These are phyloP conservation scores for Chrysolina haemoptera DNA, from an alignment of 2,888 invertebrate genomes.

Conservation along the genomic window DNA sequence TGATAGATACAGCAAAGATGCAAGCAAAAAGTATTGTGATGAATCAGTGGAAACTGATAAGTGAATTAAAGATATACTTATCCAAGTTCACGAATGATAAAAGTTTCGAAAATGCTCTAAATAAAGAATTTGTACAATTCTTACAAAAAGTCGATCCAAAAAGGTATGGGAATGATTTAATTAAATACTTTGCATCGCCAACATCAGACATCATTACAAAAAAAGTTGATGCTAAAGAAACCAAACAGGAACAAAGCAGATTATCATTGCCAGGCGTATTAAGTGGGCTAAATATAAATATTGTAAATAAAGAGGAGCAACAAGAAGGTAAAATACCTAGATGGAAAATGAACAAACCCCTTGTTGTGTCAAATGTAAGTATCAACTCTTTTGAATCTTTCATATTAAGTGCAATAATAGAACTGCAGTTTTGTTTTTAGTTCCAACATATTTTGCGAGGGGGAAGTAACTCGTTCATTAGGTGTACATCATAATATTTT, in stretches of 20 bases:
- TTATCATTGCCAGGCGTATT: constrained; percentile 67
- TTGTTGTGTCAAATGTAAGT: constrained; percentile 51
- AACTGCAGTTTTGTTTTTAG: too few relatives aligned
- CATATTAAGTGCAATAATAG: too few relatives aligned
- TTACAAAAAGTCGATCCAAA: constrained; percentile 70
- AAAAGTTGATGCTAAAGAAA: constrained; percentile 30
- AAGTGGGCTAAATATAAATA: constrained; percentile 67
- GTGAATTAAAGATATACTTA: constrained; percentile 70
- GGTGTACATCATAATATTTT: too few relatives aligned
- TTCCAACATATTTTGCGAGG: too few relatives aligned
- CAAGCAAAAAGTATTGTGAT: constrained; percentile 63
- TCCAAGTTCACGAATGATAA: constrained; percentile 69
- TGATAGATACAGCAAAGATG: constrained; percentile 62
- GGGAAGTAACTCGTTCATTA: too few relatives aligned
- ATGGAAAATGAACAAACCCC: constrained; percentile 67
- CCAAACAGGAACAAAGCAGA: constrained; percentile 43
- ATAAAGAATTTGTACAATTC: constrained; percentile 71
- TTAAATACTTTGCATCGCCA: constrained; percentile 61
- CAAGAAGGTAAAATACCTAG: constrained; percentile 66
- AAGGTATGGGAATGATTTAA: constrained; percentile 63
- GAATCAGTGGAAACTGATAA: constrained; percentile 70
- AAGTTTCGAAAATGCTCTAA: constrained; percentile 68
- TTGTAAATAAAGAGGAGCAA: constrained; percentile 59
- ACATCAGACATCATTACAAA: constrained; percentile 24
- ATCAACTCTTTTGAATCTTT: too few relatives aligned